Conservation (phyloP, 2,888 invertebrate species). For the Eristalinus sepulchralis region DNA sequence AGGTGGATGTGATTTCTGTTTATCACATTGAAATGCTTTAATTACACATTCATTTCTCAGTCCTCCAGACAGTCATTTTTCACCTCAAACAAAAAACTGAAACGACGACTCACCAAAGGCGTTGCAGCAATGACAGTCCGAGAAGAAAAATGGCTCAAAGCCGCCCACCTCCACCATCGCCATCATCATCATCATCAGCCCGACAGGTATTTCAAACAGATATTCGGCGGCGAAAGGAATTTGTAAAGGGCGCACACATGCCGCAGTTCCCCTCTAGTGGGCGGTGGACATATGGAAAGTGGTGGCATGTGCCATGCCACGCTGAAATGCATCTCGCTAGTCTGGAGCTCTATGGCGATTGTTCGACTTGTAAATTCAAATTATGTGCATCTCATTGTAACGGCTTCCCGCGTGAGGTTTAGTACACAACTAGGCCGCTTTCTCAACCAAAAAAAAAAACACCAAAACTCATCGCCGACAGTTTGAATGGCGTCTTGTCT, state of each 20-base stretch:
- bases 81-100: slow-evolving; percentile 13
- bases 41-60: slow-evolving; percentile 36
- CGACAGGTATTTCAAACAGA: slow-evolving; percentile 23
- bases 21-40: slow-evolving; percentile 20
- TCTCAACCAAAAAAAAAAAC: slow-evolving; percentile 23
- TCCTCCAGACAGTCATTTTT: background rate
- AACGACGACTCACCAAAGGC: background rate
- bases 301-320: slow-evolving; percentile 49
- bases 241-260: slow-evolving; percentile 32
- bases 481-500: background rate
- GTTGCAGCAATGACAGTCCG: background rate
- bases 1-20: slow-evolving; percentile 14
- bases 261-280: slow-evolving; percentile 33
- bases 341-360: background rate
- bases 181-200: background rate
- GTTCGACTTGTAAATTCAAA: slow-evolving; percentile 36
- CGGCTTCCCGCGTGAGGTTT: slow-evolving; percentile 37
- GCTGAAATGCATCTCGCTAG: slow-evolving; percentile 35
- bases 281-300: slow-evolving; percentile 59
- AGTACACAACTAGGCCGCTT: slow-evolving; percentile 35
- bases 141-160: slow-evolving; percentile 41
- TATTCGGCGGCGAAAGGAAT: slow-evolving; percentile 38
- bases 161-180: slow-evolving; percentile 50
- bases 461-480: background rate
- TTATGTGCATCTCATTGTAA: slow-evolving; percentile 55